Base-by-base conservation (phyloP, 2,113 vertebrate species). In the Isurus oxyrinchus region DNA sequence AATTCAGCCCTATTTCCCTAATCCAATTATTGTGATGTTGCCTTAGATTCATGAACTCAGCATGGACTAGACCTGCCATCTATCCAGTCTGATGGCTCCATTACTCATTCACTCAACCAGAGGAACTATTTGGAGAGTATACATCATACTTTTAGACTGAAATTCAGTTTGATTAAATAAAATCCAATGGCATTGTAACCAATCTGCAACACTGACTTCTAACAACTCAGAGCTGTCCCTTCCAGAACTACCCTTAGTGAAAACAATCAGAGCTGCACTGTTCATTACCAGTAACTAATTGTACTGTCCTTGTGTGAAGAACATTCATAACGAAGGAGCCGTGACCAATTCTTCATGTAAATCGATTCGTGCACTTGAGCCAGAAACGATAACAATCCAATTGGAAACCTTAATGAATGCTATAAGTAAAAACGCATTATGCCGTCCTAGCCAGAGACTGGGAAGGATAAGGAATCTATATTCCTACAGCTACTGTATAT, bases 281-380 rank as follows among this genome's bases (percentile, higher is more conserved):
- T 95, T 95, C 67, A 55, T 95, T 53, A 8, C 94, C 94, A 69
- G 23, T 95, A 67, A 53, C 44, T 95, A 72, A 95, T 95, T 95
- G 94, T 44, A 95, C 94, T 95, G 94, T 53, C 67, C 44, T 55
- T 95, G 94, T 49, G 40, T 72, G 66, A 95, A 95, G 67, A 95
- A 95, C 94, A 95, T 72, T 95, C 25, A 95, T 76, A 53, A 95
- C 31, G 40, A 67, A 95, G 90, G 59, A 40, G 27, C 94, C 67
- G 23, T 72, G 44, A 95, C 94, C 35, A 55, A 72, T 72, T 95
- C 44, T 72, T 94, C n/a, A 63, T 25, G 25, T 95, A 67, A 95
- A 67, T 76, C 94, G 27, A 69, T 95, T 53, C 4, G 5, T 72
- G 40, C 94, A 69, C 66, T 53, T 95, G 44, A 44, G 44, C 67